Conservation (phyloP, 2,888 invertebrate genomes). For the Candidula unifasciata region DNA sequence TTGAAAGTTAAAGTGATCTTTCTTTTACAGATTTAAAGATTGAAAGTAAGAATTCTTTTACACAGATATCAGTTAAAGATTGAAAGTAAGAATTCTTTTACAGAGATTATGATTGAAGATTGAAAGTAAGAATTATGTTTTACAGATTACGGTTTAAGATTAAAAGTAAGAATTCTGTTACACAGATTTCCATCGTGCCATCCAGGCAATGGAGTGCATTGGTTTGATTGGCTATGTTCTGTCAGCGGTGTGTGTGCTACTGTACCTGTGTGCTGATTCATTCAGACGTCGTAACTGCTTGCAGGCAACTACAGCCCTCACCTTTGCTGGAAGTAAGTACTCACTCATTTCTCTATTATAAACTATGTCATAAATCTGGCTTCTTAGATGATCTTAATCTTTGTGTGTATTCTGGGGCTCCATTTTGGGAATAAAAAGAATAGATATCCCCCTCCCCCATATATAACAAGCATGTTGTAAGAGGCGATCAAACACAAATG, state of each 20-base stretch:
- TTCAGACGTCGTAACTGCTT: conserved; percentile 65
- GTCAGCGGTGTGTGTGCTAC: conserved; percentile 61
- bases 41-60: too few species aligned
- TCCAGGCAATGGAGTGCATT: conserved; percentile 68
- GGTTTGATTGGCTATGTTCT: conserved; percentile 65
- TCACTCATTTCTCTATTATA: neutral
- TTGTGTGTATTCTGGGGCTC: too few species aligned
- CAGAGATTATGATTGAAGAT: neutral
- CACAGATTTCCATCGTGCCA: conserved; percentile 67
- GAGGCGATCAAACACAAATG: too few species aligned
- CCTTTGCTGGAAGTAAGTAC: conserved; percentile 65
- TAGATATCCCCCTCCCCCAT: too few species aligned
- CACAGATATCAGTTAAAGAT: too few species aligned
- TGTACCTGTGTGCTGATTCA: conserved; percentile 65
- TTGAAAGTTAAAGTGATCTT: too few species aligned
- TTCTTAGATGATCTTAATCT: too few species aligned
- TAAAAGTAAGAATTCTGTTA: conserved; percentile 6
- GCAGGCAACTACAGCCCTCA: conserved; percentile 62
- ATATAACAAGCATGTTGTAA: too few species aligned
- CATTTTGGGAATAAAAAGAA: too few species aligned
- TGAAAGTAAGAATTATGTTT: neutral
- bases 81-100: too few species aligned
- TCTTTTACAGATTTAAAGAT: too few species aligned
- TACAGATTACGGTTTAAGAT: neutral
- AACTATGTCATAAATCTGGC: too few species aligned